Conservation (phyloP, 2,888 invertebrate species). For the Callimorpha dominula region DNA sequence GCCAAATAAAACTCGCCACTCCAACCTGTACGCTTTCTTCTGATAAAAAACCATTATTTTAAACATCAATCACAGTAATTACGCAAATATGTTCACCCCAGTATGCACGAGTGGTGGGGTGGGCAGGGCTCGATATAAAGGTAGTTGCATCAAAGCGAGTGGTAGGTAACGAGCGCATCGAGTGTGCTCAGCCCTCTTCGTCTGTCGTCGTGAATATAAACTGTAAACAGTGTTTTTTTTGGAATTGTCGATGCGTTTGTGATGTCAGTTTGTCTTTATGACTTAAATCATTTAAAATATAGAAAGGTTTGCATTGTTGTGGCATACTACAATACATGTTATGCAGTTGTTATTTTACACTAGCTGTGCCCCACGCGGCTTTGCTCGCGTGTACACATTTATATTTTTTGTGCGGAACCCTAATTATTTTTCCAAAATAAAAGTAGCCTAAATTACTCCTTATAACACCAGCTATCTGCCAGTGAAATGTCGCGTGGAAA, state of each 20-base stretch:
- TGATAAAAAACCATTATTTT: conserved; percentile 33
- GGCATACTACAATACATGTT: no score
- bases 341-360: no score
- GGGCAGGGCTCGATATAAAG: conserved; percentile 34
- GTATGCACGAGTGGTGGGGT: conserved; percentile 22
- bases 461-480: no score
- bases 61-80: conserved; percentile 52
- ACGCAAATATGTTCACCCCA: conserved; percentile 50
- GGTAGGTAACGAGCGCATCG: conserved; percentile 42
- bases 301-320: no score
- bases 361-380: no score
- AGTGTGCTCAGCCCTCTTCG: conserved; percentile 37
- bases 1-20: conserved; percentile 5
- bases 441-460: no score
- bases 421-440: no score
- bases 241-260: conserved; percentile 14
- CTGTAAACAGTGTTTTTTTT: conserved; percentile 42
- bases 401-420: no score
- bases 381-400: no score
- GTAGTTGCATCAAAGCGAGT: conserved; percentile 50
- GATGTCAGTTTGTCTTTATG: neutral
- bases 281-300: neutral
- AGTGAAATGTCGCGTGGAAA: no score
- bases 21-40: conserved; percentile 20
- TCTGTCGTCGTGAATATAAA: conserved; percentile 37